Evolutionary conservation across 2,797 vertebrate genomes (phyloP), one percentile per base, ranked within the genome.

Genomic region (Arvicola amphibius): DNA sequence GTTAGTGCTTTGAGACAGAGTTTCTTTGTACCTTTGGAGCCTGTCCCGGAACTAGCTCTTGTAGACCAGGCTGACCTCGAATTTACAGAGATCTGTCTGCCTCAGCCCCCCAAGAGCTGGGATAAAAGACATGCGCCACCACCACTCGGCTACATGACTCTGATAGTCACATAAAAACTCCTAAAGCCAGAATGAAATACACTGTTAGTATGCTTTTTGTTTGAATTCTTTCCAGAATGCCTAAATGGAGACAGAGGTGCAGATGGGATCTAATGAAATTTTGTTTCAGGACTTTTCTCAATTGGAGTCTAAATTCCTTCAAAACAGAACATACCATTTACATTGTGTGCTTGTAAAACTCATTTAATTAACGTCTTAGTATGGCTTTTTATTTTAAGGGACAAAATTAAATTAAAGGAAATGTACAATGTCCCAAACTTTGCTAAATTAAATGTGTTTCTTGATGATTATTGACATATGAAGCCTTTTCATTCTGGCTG

Each of bases 221-320:
- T 92, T 93, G 94, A 86, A 84, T 90, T 40, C 13, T 95, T 96
- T 97, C 90, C 87, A 92, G 21, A 94, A 97, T 97, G 90, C 76
- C 23, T 43, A 67, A 88, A 3, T 88, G 16, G 2, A 95, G 37
- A 73, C 14, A 96, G 25, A 71, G 34, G 32, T n/a, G 13, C 32
- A 89, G 43, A 77, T 88, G 48, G 63, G 40, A 46, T 91, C 76
- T 69, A 84, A 63, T 43, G 10, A 13, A 80, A 85, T 2, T 92
- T 92, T 81, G 48, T 71, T 96, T 34, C 23, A 32, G 10, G 1
- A 80, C 4, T 77, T 81, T 92, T 25, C 7, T 83, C 7, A 91
- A 34, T 77, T 61, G 17, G 74, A 65, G 6, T 67, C 89, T 77
- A 92, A 53, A 89, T 87, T 90, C 13, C 23, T 83, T 86, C 71